Evolutionary conservation across 2,113 vertebrate species (phyloP).

Genomic region (Pyxicephalus adspersus): DNA sequence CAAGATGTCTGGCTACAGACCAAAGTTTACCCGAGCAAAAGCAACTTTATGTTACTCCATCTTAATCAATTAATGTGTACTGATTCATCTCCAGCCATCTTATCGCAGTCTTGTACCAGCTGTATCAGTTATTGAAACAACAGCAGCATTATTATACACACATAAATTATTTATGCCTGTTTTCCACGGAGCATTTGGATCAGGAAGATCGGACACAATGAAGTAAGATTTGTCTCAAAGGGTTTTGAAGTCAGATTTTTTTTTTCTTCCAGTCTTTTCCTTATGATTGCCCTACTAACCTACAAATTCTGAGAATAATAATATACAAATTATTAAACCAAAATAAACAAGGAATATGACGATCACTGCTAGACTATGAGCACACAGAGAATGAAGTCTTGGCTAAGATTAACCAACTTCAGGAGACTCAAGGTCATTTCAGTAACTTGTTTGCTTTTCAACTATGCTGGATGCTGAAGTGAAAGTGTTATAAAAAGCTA

Average conservation of each 20-base stretch:
- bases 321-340: neutral
- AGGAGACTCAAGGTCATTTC: slow-evolving; percentile 22
- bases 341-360: neutral
- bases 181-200: slow-evolving; percentile 52
- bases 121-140: slow-evolving; percentile 45
- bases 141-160: slow-evolving; percentile 44
- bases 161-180: slow-evolving; percentile 46
- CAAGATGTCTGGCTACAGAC: slow-evolving; percentile 22
- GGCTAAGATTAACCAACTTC: slow-evolving; percentile 10
- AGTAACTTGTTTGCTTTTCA: slow-evolving; percentile 15
- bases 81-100: slow-evolving; percentile 43
- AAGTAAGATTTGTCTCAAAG: slow-evolving; percentile 37
- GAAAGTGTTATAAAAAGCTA: slow-evolving; percentile 41
- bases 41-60: slow-evolving; percentile 28
- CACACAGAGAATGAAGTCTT: neutral
- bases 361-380: neutral
- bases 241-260: slow-evolving; percentile 13
- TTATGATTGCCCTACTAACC: slow-evolving; percentile 21
- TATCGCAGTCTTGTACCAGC: slow-evolving; percentile 28
- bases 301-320: neutral
- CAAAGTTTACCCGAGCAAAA: slow-evolving; percentile 22
- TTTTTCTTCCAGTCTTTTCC: neutral
- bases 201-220: slow-evolving; percentile 47
- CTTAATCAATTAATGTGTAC: slow-evolving; percentile 46
- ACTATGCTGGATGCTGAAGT: neutral